Evolutionary conservation across 2,797 vertebrate species (phyloP), one percentile per base, ranked within the genome.

Genomic region (Steatocranus sp.): DNA sequence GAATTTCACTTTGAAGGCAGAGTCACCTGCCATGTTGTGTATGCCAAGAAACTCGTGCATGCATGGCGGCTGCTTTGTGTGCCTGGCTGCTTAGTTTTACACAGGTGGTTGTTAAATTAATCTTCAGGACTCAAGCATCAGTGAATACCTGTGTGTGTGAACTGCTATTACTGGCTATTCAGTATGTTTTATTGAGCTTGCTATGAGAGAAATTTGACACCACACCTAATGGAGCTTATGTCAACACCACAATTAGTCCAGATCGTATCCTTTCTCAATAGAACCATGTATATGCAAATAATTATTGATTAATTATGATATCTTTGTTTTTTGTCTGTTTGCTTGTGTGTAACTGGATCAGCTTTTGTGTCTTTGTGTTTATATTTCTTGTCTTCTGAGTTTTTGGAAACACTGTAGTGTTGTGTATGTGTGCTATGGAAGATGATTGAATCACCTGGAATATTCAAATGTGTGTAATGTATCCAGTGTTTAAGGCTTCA

Each of bases 381-480:
- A 27, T 30, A 73, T 73, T 73, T 48, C 68, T 87, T 84, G 73
- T 81, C 78, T 84, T 86, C 81, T 81, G 76, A 84, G 80, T 76
- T 79, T 53, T 32, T 61, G 41, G 27, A 56, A 83, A 80, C 63
- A 53, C 74, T 78, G 38, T 73, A 56, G 70, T 30, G 46, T 74
- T 81, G 73, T 49, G 23, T 48, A 74, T 68, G 51, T 25, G 4
- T 61, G 53, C 70, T 78, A 4, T 48, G 25, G 12, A 38, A 77
- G 76, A 75, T 75, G 74, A 83, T 90, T 89, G 70, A 46, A 48
- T 84, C 51, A 79, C 48, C 34, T 82, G 79, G 83, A 85, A 83
- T 86, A 79, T 87, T 86, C 53, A 82, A 77, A 87, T 86, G 75
- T 51, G 70, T 83, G 23, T 10, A 83, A 79, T 86, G 73, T 82